These are phyloP conservation scores for Ellobium chinense DNA, from an alignment of 2,888 invertebrate genomes.

Conservation along the genomic window DNA sequence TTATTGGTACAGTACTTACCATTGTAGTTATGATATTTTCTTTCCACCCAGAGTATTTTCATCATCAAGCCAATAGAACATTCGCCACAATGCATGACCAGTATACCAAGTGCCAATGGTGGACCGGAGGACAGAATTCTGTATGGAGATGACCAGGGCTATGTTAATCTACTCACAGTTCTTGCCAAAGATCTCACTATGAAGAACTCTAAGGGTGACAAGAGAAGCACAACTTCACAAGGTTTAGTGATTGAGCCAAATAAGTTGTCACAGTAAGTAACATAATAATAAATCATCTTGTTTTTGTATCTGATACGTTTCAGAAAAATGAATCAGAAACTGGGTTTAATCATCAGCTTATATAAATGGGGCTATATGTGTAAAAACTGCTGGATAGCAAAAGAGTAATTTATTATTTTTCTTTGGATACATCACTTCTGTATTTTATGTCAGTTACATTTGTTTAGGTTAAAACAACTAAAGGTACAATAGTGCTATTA, in stretches of 20 bases:
- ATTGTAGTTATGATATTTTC: neutral
- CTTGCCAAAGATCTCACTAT: conserved; percentile 73
- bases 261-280: conserved; percentile 70
- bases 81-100: conserved; percentile 74
- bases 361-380: too few species aligned
- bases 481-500: too few species aligned
- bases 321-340: too few species aligned
- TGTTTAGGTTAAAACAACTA: too few species aligned
- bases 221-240: conserved; percentile 49
- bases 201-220: conserved; percentile 71
- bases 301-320: too few species aligned
- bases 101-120: conserved; percentile 61
- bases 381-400: too few species aligned
- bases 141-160: conserved; percentile 77
- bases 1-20: neutral
- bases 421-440: too few species aligned
- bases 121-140: conserved; percentile 71
- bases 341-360: too few species aligned
- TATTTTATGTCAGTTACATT: too few species aligned
- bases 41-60: conserved; percentile 72
- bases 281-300: too few species aligned
- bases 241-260: conserved; percentile 70
- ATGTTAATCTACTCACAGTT: conserved; percentile 72
- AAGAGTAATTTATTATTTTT: too few species aligned
- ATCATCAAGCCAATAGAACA: conserved; percentile 76